These are phyloP conservation scores for Pogona vitticeps DNA, from an alignment of 2,113 vertebrate species.

Conservation along the genomic window DNA sequence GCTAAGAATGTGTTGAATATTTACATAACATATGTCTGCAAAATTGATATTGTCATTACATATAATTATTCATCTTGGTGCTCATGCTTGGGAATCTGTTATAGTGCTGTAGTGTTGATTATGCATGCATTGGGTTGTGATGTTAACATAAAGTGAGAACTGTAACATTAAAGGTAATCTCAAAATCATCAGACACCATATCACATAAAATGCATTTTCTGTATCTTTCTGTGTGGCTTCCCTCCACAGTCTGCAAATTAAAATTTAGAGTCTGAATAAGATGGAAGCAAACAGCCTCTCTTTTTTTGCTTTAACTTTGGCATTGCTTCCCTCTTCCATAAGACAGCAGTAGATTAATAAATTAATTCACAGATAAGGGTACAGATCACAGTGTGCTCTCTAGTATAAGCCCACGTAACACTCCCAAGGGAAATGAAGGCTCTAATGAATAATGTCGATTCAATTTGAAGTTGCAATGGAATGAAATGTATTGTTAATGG, in stretches of 20 bases:
- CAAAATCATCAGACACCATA: not conserved
- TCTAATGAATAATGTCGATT: conserved; percentile 42
- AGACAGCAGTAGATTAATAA: conserved; percentile 11
- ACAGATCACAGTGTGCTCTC: conserved; percentile 1
- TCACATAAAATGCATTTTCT: not conserved
- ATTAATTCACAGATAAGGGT: conserved; percentile 16
- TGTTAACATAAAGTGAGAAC: not conserved
- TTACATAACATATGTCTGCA: not conserved
- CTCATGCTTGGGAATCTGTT: not conserved
- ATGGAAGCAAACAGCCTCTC: not conserved
- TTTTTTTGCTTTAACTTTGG: conserved; percentile 12
- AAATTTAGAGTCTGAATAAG: not conserved
- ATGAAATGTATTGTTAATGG: conserved; percentile 60
- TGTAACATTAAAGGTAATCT: not conserved
- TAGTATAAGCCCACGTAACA: not conserved
- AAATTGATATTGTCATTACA: not conserved
- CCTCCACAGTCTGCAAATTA: conserved; percentile 24
- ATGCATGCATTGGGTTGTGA: not conserved
- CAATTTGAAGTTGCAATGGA: conserved; percentile 45
- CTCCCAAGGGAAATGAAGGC: conserved; percentile 26
- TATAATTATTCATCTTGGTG: not conserved
- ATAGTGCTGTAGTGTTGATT: not conserved
- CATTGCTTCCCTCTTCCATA: not conserved
- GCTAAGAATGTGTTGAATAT: not conserved
- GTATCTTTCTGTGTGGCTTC: not conserved